These are phyloP conservation scores for Thunnus albacares DNA, from an alignment of 2,797 vertebrate genomes.

Conservation along the genomic window DNA sequence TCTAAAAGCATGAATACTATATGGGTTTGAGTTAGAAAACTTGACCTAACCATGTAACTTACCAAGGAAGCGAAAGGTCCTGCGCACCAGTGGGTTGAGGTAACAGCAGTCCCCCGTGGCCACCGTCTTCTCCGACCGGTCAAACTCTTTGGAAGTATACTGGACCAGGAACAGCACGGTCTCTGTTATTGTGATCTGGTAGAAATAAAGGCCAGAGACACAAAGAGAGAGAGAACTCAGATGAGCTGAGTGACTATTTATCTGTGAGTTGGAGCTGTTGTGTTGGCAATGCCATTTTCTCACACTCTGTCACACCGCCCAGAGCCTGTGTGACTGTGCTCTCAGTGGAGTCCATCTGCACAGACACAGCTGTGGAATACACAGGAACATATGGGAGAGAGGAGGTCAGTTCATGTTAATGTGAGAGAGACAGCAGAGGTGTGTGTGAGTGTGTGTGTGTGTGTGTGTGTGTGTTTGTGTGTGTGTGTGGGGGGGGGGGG, in stretches of 20 bases:
- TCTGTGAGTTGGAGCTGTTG: not conserved
- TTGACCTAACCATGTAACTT: constrained; percentile 52
- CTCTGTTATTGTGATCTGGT: constrained; percentile 95
- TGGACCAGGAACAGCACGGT: constrained; percentile 97
- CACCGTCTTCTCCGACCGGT: constrained; percentile 96
- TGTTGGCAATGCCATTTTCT: not conserved
- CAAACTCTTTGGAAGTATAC: constrained; percentile 97
- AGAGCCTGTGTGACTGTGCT: constrained; percentile 23
- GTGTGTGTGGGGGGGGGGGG: not conserved
- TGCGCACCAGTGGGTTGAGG: constrained; percentile 96
- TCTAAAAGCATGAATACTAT: not conserved
- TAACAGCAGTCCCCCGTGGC: constrained; percentile 98
- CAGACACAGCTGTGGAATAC: constrained; percentile 50
- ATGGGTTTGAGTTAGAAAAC: not conserved
- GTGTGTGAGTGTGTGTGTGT: not conserved
- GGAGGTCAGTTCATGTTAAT: constrained; percentile 16
- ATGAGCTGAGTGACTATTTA: not conserved
- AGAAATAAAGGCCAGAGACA: not conserved
- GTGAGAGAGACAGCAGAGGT: not conserved
- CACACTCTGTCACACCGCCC: constrained; percentile 13
- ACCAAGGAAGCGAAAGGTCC: constrained; percentile 98
- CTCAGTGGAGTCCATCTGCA: constrained; percentile 54
- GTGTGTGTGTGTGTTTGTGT: not conserved
- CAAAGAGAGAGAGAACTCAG: not conserved
- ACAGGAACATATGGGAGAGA: constrained; percentile 43